A percentile compares a stretch with the other conserved stretches of the same genome.
phyloP scores from a whole-genome alignment of 2,113 vertebrate species.

The Anas platyrhynchos region DNA sequence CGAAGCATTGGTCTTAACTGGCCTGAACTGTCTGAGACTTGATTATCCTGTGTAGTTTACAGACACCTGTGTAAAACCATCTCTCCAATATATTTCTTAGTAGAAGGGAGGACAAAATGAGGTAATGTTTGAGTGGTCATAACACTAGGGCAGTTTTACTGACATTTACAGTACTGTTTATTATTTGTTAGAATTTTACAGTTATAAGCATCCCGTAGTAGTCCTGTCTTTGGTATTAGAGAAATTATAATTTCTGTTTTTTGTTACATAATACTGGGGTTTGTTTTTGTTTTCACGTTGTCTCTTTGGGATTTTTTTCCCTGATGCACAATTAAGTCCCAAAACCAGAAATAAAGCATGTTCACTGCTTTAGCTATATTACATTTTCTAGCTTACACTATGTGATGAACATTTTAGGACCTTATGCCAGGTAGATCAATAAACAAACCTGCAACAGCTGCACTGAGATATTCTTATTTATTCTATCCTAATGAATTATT shows the following conservation, averaged over 20 bases:
- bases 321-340: background rate
- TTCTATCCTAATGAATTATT: conserved; percentile 54
- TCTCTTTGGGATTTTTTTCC: background rate
- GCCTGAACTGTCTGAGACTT: background rate
- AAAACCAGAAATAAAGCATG: background rate
- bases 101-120: background rate
- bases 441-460: conserved; percentile 26
- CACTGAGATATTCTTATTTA: conserved; percentile 46
- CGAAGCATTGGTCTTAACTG: background rate
- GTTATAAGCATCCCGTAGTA: background rate
- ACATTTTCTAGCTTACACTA: background rate
- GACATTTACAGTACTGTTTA: background rate
- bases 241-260: background rate
- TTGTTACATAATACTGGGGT: background rate
- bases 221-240: background rate
- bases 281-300: background rate
- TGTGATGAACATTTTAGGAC: background rate
- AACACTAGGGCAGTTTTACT: background rate
- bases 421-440: conserved; percentile 24
- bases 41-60: background rate
- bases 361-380: background rate
- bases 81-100: background rate
- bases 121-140: background rate
- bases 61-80: background rate
- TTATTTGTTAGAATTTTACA: background rate